Evolutionary conservation across 2,113 vertebrate species (phyloP).

Genomic region (Neoarius graeffei): DNA sequence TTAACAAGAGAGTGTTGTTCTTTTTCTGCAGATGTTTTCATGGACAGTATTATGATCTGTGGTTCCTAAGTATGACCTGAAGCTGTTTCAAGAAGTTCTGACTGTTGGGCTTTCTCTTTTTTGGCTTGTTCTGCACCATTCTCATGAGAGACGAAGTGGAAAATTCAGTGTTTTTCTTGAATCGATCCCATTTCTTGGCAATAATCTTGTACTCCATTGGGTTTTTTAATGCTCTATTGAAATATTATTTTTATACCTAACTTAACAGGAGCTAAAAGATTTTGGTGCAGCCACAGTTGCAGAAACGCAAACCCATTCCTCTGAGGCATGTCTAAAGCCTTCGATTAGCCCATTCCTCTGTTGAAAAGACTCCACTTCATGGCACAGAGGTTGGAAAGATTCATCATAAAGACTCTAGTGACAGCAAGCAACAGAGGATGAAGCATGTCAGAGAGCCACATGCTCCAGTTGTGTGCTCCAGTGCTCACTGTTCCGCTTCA

Average conservation of each 20-base stretch:
- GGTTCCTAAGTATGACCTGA: conserved; percentile 2
- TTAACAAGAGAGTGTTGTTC: conserved; percentile 19
- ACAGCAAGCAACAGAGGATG: neutral
- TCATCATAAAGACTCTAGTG: conserved; percentile 11
- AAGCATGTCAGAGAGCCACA: conserved; percentile 12
- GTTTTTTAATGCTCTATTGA: neutral
- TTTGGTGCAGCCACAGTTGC: neutral
- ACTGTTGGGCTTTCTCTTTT: neutral
- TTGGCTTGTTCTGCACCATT: conserved; percentile 2
- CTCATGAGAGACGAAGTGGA: conserved; percentile 12
- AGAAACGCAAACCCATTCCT: conserved; percentile 16
- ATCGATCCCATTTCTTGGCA: neutral
- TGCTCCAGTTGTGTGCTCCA: conserved; percentile 16
- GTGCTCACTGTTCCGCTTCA: neutral
- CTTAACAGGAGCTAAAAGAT: neutral
- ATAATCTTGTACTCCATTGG: neutral
- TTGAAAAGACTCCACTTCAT: conserved; percentile 14
- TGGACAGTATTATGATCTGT: neutral
- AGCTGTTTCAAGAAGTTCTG: neutral
- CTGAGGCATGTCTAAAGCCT: neutral
- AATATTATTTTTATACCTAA: neutral
- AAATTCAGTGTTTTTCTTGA: conserved; percentile 20
- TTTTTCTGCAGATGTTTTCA: neutral
- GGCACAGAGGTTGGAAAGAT: neutral
- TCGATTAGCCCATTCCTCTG: neutral